Evolutionary conservation across 1,140 invertebrate genomes (phyloP).

Genomic region (Hyles vespertilio): DNA sequence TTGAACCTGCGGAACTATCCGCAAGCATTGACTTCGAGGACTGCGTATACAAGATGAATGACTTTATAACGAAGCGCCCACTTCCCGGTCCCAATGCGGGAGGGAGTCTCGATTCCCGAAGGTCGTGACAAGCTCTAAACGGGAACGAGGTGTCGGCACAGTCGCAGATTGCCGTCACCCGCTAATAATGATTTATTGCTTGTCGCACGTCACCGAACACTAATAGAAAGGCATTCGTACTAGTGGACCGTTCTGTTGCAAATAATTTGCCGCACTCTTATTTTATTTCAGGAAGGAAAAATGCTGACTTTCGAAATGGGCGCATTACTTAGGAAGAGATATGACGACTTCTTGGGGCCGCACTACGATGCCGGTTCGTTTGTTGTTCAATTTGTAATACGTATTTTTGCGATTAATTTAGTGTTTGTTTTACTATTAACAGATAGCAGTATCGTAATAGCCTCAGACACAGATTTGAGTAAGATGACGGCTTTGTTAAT

Average conservation of each 20-base stretch:
- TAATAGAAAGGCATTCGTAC: constrained; percentile 25
- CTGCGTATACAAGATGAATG: constrained; percentile 26
- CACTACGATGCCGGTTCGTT: constrained; percentile 72
- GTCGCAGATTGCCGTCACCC: constrained; percentile 48
- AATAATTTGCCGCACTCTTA: constrained; percentile 3
- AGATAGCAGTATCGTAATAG: constrained; percentile 73
- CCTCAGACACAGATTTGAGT: constrained; percentile 84
- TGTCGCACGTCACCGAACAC: constrained; percentile 29
- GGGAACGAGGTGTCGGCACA: constrained; percentile 51
- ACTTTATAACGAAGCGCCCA: constrained; percentile 45
- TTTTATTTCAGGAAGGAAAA: constrained; percentile 75
- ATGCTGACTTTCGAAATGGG: constrained; percentile 78
- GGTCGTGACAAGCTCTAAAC: constrained; percentile 48
- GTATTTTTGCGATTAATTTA: not conserved
- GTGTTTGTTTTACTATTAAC: not conserved
- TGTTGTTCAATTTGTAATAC: constrained; percentile 3
- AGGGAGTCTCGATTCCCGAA: constrained; percentile 45
- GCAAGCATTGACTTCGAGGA: constrained; percentile 19
- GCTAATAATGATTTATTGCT: constrained; percentile 68
- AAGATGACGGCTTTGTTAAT: constrained; percentile 84
- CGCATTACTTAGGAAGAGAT: constrained; percentile 76
- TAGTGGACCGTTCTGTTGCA: not conserved
- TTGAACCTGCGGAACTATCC: constrained; percentile 14
- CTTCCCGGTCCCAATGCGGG: constrained; percentile 47
- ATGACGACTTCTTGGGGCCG: constrained; percentile 74